Evolutionary conservation across 2,888 invertebrate genomes (phyloP), one percentile per base, ranked within the genome.

Genomic region (Cheilosia urbana): DNA sequence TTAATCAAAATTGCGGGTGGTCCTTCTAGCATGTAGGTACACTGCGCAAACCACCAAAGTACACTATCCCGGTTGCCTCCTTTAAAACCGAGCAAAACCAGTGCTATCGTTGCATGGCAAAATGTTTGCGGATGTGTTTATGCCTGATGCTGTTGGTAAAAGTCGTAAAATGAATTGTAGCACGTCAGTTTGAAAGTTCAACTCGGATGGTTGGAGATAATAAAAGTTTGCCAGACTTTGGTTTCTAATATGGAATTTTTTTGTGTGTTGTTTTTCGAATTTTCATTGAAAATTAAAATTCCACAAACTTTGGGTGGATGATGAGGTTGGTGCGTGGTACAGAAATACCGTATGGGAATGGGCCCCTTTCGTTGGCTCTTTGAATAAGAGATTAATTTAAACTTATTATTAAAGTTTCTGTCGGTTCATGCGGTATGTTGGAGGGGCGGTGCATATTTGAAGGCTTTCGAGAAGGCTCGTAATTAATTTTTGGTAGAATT

Each of bases 1-100:
- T 80, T 71, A 76, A 85, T 85, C 71, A 85, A 65, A 85, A 71
- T 71, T 71, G 79, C 84, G 80, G 80, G 80, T 80, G 84, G 80
- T 71, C 84, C 37, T 17, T 24, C 7, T 27, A 57, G 47, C 27
- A 27, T 27, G 6, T 47, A 19, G 19, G 47, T 63, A 42, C 60
- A 17, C 19, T 37, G 37, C 24, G 24, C 13, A 47, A 49, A 66
- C 65, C 34, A 45, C 19, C 49, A 27, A 27, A 51, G 24, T 51
- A 27, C 51, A 24, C 51, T n/a, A 17, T 17, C 45, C 17, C 17
- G 45, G 45, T 47, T 47, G 45, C 7, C 17, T 47, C 17, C 9
- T 9, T 7, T 17, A 45, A 45, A 30, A 30, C 9, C 7, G 30
- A 30, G 30, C 49, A 19, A 21, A 57, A 71, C 57, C 62, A 71